Conservation (phyloP, 64 coral and sea anemone genomes). For the Pachyseris speciosa region DNA sequence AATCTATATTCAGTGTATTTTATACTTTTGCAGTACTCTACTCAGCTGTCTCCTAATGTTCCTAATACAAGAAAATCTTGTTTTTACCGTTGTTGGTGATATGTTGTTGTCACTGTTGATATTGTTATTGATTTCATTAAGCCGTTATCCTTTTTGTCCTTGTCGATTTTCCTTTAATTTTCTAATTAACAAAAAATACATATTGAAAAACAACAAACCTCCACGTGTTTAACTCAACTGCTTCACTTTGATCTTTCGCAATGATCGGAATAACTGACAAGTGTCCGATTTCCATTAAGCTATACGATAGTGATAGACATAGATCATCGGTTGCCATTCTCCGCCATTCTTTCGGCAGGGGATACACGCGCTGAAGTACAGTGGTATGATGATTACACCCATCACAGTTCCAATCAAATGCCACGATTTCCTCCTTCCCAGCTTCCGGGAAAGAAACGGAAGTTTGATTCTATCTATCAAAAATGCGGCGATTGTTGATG, state of each 20-base stretch:
- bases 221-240: background rate
- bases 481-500: background rate
- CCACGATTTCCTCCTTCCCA: background rate
- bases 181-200: too few relatives aligned
- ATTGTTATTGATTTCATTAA: too few relatives aligned
- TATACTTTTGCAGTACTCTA: too few relatives aligned
- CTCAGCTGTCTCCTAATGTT: too few relatives aligned
- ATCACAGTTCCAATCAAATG: background rate
- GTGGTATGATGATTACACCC: background rate
- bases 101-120: too few relatives aligned
- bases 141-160: too few relatives aligned
- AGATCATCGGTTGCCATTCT: background rate
- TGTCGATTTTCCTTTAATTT: too few relatives aligned
- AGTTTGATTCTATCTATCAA: background rate
- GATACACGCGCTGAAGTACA: background rate
- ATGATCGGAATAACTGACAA: background rate
- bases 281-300: background rate
- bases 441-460: background rate
- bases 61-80: too few relatives aligned
- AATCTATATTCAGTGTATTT: too few relatives aligned
- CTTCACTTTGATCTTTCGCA: constrained; percentile 4
- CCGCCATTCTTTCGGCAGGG: background rate
- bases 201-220: too few relatives aligned
- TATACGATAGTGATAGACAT: background rate
- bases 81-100: too few relatives aligned